Conservation (phyloP, 2,113 vertebrate species). For the Vulpes lagopus region DNA sequence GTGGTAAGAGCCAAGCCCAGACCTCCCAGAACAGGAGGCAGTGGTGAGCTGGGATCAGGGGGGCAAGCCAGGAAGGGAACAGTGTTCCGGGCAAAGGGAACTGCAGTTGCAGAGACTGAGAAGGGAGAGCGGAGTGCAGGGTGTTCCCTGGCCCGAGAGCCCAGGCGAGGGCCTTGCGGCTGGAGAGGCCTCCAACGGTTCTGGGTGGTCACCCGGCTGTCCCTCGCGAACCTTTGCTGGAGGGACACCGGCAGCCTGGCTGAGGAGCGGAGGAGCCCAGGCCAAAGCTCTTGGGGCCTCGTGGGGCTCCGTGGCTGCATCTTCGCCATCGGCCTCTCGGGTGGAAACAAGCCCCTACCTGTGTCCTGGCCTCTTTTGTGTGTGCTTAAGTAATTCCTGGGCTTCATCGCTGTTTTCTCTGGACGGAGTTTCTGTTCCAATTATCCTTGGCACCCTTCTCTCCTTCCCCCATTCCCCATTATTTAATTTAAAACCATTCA, state of each 20-base stretch:
- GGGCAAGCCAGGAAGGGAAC: too few species aligned
- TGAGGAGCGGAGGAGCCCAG: background rate
- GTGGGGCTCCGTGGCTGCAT: fast-evolving
- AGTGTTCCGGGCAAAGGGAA: background rate
- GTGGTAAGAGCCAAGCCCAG: background rate
- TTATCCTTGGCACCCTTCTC: slow-evolving; percentile 51
- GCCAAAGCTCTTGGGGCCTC: background rate
- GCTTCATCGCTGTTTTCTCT: slow-evolving; percentile 45
- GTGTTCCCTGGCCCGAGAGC: background rate
- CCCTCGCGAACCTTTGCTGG: background rate
- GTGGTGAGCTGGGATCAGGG: background rate
- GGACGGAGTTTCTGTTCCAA: slow-evolving; percentile 42
- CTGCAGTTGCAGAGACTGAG: background rate
- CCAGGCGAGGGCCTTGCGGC: background rate
- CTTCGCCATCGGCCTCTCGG: background rate
- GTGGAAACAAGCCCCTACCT: background rate
- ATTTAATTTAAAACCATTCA: slow-evolving; percentile 70
- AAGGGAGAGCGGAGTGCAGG: background rate
- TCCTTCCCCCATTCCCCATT: background rate
- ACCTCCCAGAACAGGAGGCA: background rate
- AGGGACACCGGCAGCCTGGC: background rate
- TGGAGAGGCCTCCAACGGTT: background rate
- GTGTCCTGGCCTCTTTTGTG: background rate
- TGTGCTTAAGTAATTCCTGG: background rate
- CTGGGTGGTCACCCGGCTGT: background rate